Conservation (phyloP, 2,797 vertebrate genomes). For the Cuculus canorus region DNA sequence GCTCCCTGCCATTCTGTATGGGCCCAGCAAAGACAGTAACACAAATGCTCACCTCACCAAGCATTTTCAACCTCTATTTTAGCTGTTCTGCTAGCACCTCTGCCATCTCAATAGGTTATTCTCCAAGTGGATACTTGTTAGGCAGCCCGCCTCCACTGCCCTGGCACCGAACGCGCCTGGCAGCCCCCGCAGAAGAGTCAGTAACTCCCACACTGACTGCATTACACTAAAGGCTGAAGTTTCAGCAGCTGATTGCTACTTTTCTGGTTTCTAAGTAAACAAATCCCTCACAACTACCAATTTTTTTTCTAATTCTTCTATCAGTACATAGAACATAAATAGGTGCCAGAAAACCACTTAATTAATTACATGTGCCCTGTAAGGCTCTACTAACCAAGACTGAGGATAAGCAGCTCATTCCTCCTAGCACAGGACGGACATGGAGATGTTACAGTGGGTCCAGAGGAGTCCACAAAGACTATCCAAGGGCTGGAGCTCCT, state of each 20-base stretch:
- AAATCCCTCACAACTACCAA: neutral
- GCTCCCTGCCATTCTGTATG: rapidly evolving
- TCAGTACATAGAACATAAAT: neutral
- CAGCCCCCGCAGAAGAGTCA: rapidly evolving
- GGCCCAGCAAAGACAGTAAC: neutral
- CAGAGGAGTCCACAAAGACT: too few relatives aligned
- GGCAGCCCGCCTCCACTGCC: neutral
- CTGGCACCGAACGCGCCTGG: neutral
- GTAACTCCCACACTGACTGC: neutral
- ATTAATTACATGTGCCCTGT: neutral
- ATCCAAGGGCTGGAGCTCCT: too few relatives aligned
- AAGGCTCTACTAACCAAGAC: neutral
- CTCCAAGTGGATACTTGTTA: neutral
- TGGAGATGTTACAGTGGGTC: too few relatives aligned
- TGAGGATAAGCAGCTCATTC: neutral
- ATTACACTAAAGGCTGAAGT: neutral
- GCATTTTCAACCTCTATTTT: neutral
- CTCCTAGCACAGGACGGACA: too few relatives aligned
- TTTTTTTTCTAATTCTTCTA: neutral
- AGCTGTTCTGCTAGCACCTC: neutral
- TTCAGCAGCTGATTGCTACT: neutral
- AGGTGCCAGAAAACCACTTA: neutral
- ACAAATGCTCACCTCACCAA: neutral
- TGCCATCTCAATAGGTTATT: neutral
- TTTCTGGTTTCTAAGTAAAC: neutral